phyloP scores from a whole-genome alignment of 2,888 invertebrate genomes.

The Melieria omissa region DNA sequence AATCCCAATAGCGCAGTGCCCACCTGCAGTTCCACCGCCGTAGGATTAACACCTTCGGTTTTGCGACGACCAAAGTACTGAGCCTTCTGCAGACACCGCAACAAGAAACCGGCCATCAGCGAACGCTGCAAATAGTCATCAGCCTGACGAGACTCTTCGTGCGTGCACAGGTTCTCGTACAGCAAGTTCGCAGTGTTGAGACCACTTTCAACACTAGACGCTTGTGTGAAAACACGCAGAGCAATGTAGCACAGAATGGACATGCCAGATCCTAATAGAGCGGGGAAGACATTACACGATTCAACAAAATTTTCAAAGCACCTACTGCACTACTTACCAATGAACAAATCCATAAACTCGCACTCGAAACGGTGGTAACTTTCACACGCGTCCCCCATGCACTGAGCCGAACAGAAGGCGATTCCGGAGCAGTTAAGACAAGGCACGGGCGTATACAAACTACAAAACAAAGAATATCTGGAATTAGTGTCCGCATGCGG shows the following conservation, averaged over 20 bases:
- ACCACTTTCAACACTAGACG: slow-evolving; percentile 63
- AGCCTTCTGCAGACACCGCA: slow-evolving; percentile 76
- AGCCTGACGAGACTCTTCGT: slow-evolving; percentile 71
- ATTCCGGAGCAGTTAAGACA: slow-evolving; percentile 81
- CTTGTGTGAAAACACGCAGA: slow-evolving; percentile 81
- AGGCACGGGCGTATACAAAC: slow-evolving; percentile 75
- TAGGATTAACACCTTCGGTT: slow-evolving; percentile 66
- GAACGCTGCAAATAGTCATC: slow-evolving; percentile 80
- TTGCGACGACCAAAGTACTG: slow-evolving; percentile 72
- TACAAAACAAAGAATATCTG: slow-evolving; percentile 51
- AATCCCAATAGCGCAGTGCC: slow-evolving; percentile 76
- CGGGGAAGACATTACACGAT: not conserved
- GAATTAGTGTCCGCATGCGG: not conserved
- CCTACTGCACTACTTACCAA: slow-evolving; percentile 69
- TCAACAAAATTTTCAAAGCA: not conserved
- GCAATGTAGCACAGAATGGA: slow-evolving; percentile 82
- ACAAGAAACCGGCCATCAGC: slow-evolving; percentile 80
- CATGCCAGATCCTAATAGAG: slow-evolving; percentile 78
- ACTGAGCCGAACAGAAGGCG: slow-evolving; percentile 78
- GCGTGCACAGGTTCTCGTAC: slow-evolving; percentile 76
- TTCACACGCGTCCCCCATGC: slow-evolving; percentile 73
- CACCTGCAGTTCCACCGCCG: slow-evolving; percentile 71
- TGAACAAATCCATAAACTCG: slow-evolving; percentile 77
- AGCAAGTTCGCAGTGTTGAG: slow-evolving; percentile 66
- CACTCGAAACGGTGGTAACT: slow-evolving; percentile 83